Conservation (phyloP, 92 coral and sea anemone species). For the Parazoanthus atlanticus region DNA sequence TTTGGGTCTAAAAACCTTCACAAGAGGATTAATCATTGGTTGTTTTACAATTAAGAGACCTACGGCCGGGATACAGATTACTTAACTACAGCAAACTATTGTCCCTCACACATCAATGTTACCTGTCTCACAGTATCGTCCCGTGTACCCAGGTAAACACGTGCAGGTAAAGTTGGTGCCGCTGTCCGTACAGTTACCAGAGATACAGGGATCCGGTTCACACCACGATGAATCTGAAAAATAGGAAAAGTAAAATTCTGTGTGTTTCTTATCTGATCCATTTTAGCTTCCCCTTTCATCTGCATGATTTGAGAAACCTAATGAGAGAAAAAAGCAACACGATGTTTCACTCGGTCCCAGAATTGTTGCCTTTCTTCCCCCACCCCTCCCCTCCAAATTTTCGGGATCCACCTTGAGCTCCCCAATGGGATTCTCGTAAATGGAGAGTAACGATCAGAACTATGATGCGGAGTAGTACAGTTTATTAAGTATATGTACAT, state of each 20-base stretch:
- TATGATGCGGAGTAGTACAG: too few relatives aligned
- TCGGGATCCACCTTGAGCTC: too few relatives aligned
- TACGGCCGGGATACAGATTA: too few relatives aligned
- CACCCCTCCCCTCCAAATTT: too few relatives aligned
- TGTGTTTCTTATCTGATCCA: not conserved
- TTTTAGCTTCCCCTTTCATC: not conserved
- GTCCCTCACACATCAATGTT: not conserved
- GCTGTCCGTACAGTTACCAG: conserved; percentile 84
- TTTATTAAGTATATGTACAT: too few relatives aligned
- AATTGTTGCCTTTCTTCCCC: too few relatives aligned
- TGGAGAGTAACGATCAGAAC: too few relatives aligned
- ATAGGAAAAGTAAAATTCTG: not conserved
- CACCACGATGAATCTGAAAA: conserved; percentile 84
- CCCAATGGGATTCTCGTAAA: too few relatives aligned
- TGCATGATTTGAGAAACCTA: not conserved
- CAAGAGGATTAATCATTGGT: not conserved
- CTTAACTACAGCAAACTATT: not conserved
- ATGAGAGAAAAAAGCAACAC: too few relatives aligned
- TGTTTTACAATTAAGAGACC: too few relatives aligned
- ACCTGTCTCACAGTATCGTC: conserved; percentile 86
- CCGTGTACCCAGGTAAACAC: conserved; percentile 75
- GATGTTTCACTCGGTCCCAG: too few relatives aligned
- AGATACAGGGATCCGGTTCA: conserved; percentile 74
- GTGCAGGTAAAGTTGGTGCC: conserved; percentile 69
- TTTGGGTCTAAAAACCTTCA: not conserved